Conservation (phyloP, 2,113 vertebrate genomes). For the Elephantulus edwardii region DNA sequence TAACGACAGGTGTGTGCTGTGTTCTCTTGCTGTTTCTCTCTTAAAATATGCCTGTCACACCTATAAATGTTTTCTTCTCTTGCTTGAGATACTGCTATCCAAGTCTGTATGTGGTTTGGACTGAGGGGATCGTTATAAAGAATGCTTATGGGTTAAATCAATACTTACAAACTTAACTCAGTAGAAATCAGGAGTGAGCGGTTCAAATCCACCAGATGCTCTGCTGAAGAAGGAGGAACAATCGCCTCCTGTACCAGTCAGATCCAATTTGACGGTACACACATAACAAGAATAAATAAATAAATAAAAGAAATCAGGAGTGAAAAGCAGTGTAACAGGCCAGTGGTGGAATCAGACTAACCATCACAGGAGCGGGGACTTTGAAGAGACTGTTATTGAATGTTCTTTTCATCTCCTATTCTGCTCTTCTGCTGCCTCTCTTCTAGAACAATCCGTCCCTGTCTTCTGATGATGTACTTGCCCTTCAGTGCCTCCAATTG, state of each 20-base stretch:
- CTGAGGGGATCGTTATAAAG: background rate
- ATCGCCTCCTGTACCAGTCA: too few relatives aligned
- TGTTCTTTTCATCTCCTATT: background rate
- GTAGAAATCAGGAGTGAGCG: too few relatives aligned
- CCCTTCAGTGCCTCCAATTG: background rate
- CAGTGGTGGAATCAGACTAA: slow-evolving; percentile 28
- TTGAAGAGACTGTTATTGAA: background rate
- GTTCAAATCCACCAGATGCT: too few relatives aligned
- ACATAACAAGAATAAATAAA: background rate
- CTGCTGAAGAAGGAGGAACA: too few relatives aligned
- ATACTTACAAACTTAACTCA: too few relatives aligned
- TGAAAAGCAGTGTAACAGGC: background rate
- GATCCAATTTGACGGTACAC: too few relatives aligned
- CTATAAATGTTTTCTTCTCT: background rate
- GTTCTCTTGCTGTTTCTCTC: rapidly evolving
- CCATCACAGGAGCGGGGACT: background rate
- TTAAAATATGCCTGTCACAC: rapidly evolving
- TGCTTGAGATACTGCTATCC: background rate
- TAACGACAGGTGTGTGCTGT: slow-evolving; percentile 90
- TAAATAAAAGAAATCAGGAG: background rate
- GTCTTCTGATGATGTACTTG: background rate
- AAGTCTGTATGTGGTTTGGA: background rate
- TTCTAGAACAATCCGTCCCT: background rate
- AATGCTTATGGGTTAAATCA: background rate
- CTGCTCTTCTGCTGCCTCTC: background rate